Evolutionary conservation across 2,797 vertebrate genomes (phyloP).

Genomic region (Gymnoscopelus braueri): DNA sequence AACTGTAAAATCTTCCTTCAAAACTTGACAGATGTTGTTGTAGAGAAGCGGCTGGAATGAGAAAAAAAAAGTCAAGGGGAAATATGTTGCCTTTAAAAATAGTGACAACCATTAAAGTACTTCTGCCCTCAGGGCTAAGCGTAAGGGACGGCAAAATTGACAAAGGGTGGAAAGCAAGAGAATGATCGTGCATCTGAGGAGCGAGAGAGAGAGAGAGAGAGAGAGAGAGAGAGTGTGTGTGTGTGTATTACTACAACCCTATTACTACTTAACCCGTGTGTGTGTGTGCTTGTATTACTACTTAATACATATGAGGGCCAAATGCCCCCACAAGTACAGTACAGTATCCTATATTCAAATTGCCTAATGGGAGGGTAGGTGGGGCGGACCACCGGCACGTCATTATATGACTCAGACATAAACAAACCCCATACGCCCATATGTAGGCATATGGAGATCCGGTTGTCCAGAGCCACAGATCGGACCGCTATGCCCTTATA

Average conservation of each 20-base stretch:
- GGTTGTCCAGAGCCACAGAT: too few relatives aligned
- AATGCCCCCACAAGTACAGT: too few relatives aligned
- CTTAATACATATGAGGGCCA: too few relatives aligned
- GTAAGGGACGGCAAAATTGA: constrained; percentile 10
- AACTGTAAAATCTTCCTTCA: background rate
- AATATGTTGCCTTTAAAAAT: constrained; percentile 26
- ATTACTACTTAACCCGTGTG: too few relatives aligned
- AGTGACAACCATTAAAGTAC: constrained; percentile 20
- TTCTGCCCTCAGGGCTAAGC: constrained; percentile 6
- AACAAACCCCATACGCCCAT: too few relatives aligned
- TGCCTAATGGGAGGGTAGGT: too few relatives aligned
- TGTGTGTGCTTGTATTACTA: background rate
- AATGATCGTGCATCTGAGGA: background rate
- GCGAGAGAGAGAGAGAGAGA: background rate
- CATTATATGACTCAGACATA: too few relatives aligned
- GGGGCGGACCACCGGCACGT: too few relatives aligned
- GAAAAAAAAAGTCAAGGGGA: constrained; percentile 15
- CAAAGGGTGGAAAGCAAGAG: constrained; percentile 6
- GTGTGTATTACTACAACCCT: too few relatives aligned
- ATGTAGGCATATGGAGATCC: too few relatives aligned
- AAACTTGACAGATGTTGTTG: constrained; percentile 4
- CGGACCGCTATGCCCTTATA: too few relatives aligned
- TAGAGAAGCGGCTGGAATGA: background rate
- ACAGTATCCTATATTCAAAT: too few relatives aligned
- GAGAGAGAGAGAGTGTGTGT: constrained; percentile 8